A percentile compares a stretch with the other conserved stretches of the same genome.
Evolutionary conservation across 2,888 invertebrate genomes (phyloP).

Genomic region (Nephrotoma guestfalica): DNA sequence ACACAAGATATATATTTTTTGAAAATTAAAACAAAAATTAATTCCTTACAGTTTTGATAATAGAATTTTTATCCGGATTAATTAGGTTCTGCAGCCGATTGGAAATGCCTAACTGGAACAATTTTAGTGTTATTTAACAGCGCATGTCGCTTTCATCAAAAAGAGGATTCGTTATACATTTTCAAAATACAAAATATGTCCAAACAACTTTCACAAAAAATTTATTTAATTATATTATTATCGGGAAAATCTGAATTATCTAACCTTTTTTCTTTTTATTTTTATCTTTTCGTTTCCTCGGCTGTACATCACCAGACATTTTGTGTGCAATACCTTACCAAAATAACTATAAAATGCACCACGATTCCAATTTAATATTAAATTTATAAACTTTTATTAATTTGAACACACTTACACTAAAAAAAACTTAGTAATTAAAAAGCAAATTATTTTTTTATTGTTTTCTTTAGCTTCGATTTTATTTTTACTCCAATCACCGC

Average conservation of each 20-base stretch:
- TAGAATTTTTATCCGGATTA: neutral
- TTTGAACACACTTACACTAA: neutral
- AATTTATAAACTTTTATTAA: neutral
- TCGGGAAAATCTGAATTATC: neutral
- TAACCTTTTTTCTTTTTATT: conserved; percentile 57
- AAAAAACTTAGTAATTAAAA: neutral
- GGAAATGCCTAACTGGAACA: too few relatives aligned
- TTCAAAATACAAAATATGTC: neutral
- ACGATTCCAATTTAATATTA: neutral
- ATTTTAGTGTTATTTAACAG: neutral
- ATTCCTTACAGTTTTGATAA: neutral
- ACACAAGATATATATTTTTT: neutral
- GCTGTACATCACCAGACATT: conserved; percentile 81
- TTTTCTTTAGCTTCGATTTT: neutral
- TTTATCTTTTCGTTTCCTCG: conserved; percentile 74
- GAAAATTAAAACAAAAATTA: neutral
- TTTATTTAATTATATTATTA: neutral
- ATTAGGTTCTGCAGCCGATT: too few relatives aligned
- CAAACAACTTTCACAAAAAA: neutral
- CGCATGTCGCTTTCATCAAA: neutral
- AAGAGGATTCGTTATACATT: neutral
- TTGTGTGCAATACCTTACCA: conserved; percentile 21
- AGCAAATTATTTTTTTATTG: neutral
- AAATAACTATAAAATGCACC: neutral
- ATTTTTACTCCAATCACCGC: neutral